phyloP scores from a whole-genome alignment of 2,888 invertebrate species.

The Fabriciana adippe region DNA sequence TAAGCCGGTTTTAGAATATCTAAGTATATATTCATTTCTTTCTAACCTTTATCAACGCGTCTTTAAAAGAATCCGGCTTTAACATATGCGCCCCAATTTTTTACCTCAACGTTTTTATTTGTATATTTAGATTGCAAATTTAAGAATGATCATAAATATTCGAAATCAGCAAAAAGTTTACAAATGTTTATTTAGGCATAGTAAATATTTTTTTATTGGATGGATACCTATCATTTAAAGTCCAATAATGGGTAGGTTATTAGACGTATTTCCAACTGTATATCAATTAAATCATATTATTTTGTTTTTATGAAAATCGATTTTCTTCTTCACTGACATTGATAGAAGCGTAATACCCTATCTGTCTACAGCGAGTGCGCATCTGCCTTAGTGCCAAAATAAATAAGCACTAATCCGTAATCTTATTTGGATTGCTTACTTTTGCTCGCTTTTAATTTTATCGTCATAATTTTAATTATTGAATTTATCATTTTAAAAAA shows the following conservation, averaged over 20 bases:
- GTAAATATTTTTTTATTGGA: neutral
- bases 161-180: constrained; percentile 9
- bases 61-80: constrained; percentile 46
- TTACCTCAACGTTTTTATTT: constrained; percentile 27
- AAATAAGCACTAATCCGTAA: constrained; percentile 66
- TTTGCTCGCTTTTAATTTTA: constrained; percentile 21
- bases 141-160: constrained; percentile 8
- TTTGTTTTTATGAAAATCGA: no score
- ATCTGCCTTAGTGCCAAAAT: constrained; percentile 70
- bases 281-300: no score
- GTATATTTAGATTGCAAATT: constrained; percentile 26
- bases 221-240: neutral
- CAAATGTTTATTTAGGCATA: neutral
- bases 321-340: constrained; percentile 49
- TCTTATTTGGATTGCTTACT: constrained; percentile 28
- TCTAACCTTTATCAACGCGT: constrained; percentile 41
- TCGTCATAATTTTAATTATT: neutral
- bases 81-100: constrained; percentile 40
- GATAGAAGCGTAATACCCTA: constrained; percentile 65
- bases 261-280: neutral
- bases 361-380: constrained; percentile 74
- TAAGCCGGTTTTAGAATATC: constrained; percentile 34
- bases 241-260: neutral
- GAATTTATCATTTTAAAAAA: neutral
- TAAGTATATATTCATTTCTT: constrained; percentile 39